These are phyloP conservation scores for Mohoua ochrocephala DNA, from an alignment of 2,113 vertebrate genomes.

Conservation along the genomic window DNA sequence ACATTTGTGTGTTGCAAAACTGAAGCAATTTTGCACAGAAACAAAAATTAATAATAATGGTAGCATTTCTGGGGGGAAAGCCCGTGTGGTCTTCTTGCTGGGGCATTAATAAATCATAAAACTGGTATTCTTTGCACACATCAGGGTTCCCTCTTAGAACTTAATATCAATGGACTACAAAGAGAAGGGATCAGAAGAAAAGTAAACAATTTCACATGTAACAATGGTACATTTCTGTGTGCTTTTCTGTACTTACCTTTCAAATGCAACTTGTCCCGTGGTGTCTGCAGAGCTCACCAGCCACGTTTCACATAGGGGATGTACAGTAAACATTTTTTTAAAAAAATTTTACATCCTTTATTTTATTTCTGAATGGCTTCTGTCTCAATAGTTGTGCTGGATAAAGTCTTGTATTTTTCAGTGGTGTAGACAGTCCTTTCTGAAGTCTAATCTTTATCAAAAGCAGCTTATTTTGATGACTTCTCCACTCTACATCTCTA, in stretches of 20 bases:
- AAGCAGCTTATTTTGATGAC: neutral
- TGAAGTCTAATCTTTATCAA: neutral
- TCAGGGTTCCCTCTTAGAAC: conserved; percentile 38
- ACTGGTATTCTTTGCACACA: conserved; percentile 11
- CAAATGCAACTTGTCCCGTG: neutral
- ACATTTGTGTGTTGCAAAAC: neutral
- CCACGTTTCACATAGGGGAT: neutral
- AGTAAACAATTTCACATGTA: conserved; percentile 17
- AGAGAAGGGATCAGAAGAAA: conserved; percentile 35
- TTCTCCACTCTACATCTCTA: neutral
- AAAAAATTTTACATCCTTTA: neutral
- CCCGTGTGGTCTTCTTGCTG: neutral
- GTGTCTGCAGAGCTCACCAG: neutral
- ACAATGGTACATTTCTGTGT: neutral
- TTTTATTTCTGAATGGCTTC: neutral
- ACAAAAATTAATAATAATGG: neutral
- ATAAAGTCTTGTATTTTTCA: neutral
- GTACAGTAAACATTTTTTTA: neutral
- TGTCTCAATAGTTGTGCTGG: neutral
- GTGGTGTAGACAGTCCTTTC: neutral
- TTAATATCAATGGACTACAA: conserved; percentile 15
- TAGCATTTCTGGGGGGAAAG: neutral
- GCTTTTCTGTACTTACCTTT: neutral
- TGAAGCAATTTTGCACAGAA: neutral
- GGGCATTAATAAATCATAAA: conserved; percentile 52